Evolutionary conservation across 2,888 invertebrate genomes (phyloP).

Genomic region (Meloe dianella): DNA sequence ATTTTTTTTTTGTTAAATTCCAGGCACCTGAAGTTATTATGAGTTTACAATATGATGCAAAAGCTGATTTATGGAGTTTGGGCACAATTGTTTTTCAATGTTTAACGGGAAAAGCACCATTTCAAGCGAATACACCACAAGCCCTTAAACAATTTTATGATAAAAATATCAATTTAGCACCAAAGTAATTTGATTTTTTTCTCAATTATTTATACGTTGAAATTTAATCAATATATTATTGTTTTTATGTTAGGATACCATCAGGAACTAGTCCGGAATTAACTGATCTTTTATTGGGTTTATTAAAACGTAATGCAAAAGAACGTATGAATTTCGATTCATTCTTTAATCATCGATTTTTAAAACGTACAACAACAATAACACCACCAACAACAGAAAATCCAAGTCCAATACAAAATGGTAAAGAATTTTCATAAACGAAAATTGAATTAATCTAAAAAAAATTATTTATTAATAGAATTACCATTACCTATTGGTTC

Average conservation of each 20-base stretch:
- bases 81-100: slow-evolving; percentile 93
- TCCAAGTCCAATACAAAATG: slow-evolving; percentile 44
- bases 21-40: slow-evolving; percentile 99
- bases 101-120: slow-evolving; percentile 97
- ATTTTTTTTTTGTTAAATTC: slow-evolving; percentile 40
- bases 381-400: slow-evolving; percentile 21
- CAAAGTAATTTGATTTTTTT: slow-evolving; percentile 73
- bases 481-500: slow-evolving; percentile 53
- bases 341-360: slow-evolving; percentile 94
- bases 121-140: slow-evolving; percentile 97
- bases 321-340: slow-evolving; percentile 96
- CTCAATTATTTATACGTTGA: slow-evolving; percentile 15
- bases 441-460: not conserved
- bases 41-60: slow-evolving; percentile 98
- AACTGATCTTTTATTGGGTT: slow-evolving; percentile 81
- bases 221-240: slow-evolving; percentile 7
- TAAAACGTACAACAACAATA: slow-evolving; percentile 71
- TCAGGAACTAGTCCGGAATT: slow-evolving; percentile 90
- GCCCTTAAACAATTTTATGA: slow-evolving; percentile 97
- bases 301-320: slow-evolving; percentile 89
- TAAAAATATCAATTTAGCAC: slow-evolving; percentile 87
- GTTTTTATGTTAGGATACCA: slow-evolving; percentile 77
- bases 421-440: slow-evolving; percentile 33
- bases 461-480: slow-evolving; percentile 37
- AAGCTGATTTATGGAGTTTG: slow-evolving; percentile 98